Evolutionary conservation across 2,888 invertebrate genomes (phyloP), one percentile per base, ranked within the genome.

Genomic region (Marasmarcha lunaedactyla): DNA sequence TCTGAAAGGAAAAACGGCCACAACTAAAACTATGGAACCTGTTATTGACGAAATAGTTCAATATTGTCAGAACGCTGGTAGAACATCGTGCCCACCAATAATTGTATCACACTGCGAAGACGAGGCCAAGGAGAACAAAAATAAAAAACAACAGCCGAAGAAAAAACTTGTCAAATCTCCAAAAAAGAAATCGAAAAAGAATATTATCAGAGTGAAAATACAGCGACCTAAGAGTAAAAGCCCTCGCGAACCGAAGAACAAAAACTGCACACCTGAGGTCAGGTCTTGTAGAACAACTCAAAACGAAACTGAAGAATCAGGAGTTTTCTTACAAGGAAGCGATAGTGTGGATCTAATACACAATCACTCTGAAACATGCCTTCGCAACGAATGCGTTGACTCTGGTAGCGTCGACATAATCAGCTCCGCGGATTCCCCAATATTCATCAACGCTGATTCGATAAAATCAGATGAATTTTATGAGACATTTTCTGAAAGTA

Each of bases 131-230:
- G 3, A 20, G 20, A 20, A 20, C n/a, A 20, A 20, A 7, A 20
- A 3, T 11, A n/a, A 9, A 30, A 11, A n/a, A 4, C 55, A 63
- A 44, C 45, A 20, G 62, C 52, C n/a, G 37, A 76, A 73, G 50
- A 77, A 74, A 50, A 70, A 78, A 37, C 43, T 79, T 1, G 77
- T 81, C 11, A 77, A 68, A 63, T 20, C n/a, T n/a, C 3, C 30
- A 11, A 3, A 30, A 11, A n/a, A 30, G 55, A 63, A 44, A 45
- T 62, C 52, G 37, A 76, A 73, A 50, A 77, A 74, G 50, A 70
- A 78, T 37, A 44, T 79, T 1, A 78, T 81, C 12, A 77, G 68
- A 63, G 78, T 81, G 0, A 81, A 83, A 63, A 79, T 81, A 48
- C 45, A 55, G 7, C 68, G 63, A 42, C 79, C 79, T 1, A 64